phyloP scores from a whole-genome alignment of 2,113 vertebrate species.

The Kryptolebias marmoratus region DNA sequence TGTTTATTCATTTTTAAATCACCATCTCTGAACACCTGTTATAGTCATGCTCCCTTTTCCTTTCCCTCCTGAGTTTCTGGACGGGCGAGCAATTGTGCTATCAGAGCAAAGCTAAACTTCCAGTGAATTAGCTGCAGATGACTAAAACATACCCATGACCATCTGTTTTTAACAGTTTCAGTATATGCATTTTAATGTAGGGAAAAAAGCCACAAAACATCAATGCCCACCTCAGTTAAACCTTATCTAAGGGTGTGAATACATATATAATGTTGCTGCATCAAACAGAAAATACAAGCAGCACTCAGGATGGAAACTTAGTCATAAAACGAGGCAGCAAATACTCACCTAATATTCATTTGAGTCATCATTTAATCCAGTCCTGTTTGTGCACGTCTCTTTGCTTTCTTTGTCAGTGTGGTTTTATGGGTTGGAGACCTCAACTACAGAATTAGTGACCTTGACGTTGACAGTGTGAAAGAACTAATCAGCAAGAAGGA shows the following conservation, averaged over 20 bases:
- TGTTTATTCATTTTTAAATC: no score
- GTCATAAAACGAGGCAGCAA: not conserved
- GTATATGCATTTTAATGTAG: no score
- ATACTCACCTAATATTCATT: not conserved
- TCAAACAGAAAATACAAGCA: not conserved
- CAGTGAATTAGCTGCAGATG: not conserved
- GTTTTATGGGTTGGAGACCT: slow-evolving; percentile 95
- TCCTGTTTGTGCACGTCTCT: not conserved
- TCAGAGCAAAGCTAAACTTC: not conserved
- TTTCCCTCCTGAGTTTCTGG: no score
- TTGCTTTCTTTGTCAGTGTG: slow-evolving; percentile 41
- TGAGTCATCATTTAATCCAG: not conserved
- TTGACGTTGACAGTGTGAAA: slow-evolving; percentile 91
- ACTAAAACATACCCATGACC: no score
- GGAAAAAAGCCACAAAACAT: no score
- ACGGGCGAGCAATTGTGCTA: no score
- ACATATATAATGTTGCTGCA: not conserved
- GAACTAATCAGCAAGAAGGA: slow-evolving; percentile 87
- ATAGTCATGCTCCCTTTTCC: no score
- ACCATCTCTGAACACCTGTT: no score
- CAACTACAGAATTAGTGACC: slow-evolving; percentile 93
- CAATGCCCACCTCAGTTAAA: no score
- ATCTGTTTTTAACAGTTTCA: not conserved
- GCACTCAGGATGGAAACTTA: no score
- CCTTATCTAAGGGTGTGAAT: no score